These are phyloP conservation scores for human DNA, from an alignment of 2,113 vertebrate species.

Conservation along the genomic window DNA sequence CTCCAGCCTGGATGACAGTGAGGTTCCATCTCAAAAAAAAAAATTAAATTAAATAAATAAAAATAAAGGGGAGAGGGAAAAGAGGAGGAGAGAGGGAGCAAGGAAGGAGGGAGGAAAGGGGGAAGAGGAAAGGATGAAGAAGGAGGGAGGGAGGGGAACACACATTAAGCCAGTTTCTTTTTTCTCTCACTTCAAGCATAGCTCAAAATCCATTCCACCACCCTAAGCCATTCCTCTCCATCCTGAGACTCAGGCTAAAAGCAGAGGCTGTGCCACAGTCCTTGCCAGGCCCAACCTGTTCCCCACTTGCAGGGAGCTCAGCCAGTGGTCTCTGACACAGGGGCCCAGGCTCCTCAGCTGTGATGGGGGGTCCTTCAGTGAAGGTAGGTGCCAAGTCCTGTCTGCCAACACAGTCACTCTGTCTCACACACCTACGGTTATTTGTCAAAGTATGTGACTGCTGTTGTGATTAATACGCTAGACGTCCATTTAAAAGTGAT, in stretches of 20 bases:
- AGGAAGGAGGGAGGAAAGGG: too few relatives aligned
- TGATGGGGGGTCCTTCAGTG: not conserved
- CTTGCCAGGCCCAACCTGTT: not conserved
- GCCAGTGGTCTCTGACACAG: not conserved
- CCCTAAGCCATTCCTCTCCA: not conserved
- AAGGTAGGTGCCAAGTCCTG: fast-evolving
- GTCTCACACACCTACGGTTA: not conserved
- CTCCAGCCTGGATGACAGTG: too few relatives aligned
- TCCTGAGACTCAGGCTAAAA: not conserved
- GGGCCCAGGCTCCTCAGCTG: not conserved
- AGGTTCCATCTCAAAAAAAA: too few relatives aligned
- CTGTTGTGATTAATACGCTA: not conserved
- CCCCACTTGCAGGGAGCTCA: not conserved
- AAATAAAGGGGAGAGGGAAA: too few relatives aligned
- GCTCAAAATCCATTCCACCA: not conserved
- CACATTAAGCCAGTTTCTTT: fast-evolving
- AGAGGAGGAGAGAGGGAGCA: too few relatives aligned
- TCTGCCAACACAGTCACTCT: fast-evolving
- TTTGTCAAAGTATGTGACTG: not conserved
- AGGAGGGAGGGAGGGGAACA: fast-evolving
- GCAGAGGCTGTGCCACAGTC: too few relatives aligned
- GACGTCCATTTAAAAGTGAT: not conserved
- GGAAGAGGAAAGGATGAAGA: fast-evolving
- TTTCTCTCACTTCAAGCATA: not conserved
- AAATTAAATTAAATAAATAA: too few relatives aligned